Base-by-base conservation (phyloP, 2,797 vertebrate species). In the Chrosomus eos region DNA sequence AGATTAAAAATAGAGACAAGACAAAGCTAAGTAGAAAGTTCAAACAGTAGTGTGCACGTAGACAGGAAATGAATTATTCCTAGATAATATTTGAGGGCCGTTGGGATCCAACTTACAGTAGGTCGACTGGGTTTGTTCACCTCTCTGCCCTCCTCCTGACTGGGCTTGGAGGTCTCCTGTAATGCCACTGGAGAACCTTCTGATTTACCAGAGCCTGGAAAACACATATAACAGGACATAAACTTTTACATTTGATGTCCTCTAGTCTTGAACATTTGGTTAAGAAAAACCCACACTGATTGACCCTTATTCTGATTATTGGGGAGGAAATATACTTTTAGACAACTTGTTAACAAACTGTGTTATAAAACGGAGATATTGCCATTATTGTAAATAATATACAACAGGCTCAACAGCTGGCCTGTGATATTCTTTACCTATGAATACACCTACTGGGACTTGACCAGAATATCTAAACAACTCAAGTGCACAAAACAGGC, bases 41-140 rank as follows among this genome's bases (percentile, higher is more conserved):
- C 67, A 81, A 19, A 38, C 72, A 85, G 70, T 72, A 81, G 64
- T 81, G 72, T 85, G 31, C 62, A 84, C 48, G 36, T 33, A 81
- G 55, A 33, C 43, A 21, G 13, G 1, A 60, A 45, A 43, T 60
- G 0, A 62, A 72, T 36, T 67, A 66, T 9, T 9, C 1, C 7
- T 7, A 48, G 51, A 48, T 81, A 33, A 26, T 62, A 58, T 76
- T 14, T 28, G 48, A 38, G 68, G 23, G 43, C 13, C 4, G 21
- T 9, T 71, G n/a, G 68, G 11, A 33, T 31, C 16, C 40, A 70
- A 97, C 97, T 97, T 94, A 99, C 98, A 90, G 97, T 97, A 72
- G 98, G 98, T 91, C 97, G 96, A 92, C 96, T 97, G 2, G 97
- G 97, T 87, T 97, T 94, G 14, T 96, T 95, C 87, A 97, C 95